Percentiles rank a stretch among this genome's conserved stretches.
Evolutionary conservation across 2,113 vertebrate genomes (phyloP).

Genomic region (Ahaetulla prasina): DNA sequence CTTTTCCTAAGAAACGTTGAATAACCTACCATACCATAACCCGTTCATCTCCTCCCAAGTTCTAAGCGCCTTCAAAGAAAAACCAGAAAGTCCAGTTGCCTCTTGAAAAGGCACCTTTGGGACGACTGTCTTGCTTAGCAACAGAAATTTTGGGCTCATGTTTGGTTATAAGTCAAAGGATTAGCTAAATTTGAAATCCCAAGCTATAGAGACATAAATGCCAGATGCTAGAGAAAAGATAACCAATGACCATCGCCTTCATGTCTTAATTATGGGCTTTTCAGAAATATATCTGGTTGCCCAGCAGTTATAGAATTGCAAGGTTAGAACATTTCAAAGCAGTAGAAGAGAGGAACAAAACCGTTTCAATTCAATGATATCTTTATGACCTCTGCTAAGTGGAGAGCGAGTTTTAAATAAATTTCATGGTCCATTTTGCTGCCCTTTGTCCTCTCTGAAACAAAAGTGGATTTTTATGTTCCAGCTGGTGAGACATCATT

Average conservation of each 20-base stretch:
- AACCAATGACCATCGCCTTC: not conserved
- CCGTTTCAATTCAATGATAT: not conserved
- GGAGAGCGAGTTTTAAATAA: not conserved
- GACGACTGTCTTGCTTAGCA: too few species aligned
- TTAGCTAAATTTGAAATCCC: not conserved
- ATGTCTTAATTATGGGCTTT: not conserved
- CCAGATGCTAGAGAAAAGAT: not conserved
- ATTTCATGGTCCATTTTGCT: not conserved
- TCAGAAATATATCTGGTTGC: not conserved
- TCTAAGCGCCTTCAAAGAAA: not conserved
- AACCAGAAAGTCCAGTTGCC: too few species aligned
- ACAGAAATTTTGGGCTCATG: too few species aligned
- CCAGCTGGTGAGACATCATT: not conserved
- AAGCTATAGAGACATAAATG: not conserved
- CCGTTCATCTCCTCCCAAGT: not conserved
- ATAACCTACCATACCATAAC: not conserved
- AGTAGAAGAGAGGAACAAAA: not conserved
- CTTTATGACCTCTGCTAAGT: not conserved
- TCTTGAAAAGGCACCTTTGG: too few species aligned
- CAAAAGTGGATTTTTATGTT: not conserved
- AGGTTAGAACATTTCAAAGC: not conserved
- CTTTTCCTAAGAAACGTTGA: not conserved
- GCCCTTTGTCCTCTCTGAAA: not conserved
- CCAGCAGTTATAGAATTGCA: not conserved
- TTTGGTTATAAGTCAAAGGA: too few species aligned